These are phyloP conservation scores for Melanotus villosus DNA, from an alignment of 2,888 invertebrate genomes.

Conservation along the genomic window DNA sequence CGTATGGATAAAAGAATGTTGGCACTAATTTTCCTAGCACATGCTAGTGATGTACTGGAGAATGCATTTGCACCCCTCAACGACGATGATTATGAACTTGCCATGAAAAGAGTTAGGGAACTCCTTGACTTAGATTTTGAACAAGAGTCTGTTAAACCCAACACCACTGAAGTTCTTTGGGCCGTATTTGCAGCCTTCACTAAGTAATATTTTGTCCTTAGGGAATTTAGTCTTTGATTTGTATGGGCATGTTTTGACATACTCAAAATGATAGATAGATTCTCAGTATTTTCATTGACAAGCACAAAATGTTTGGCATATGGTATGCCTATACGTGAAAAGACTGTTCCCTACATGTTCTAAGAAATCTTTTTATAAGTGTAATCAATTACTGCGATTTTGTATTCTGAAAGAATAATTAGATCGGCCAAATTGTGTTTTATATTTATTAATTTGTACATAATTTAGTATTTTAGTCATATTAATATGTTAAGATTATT, in stretches of 20 bases:
- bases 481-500: background rate
- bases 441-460: constrained; percentile 20
- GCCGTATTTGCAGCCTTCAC: constrained; percentile 98
- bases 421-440: constrained; percentile 2
- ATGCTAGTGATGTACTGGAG: constrained; percentile 98
- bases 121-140: constrained; percentile 98
- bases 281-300: constrained; percentile 1
- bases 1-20: constrained; percentile 97
- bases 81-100: constrained; percentile 97
- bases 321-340: constrained; percentile 7
- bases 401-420: constrained; percentile 2
- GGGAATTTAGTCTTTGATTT: constrained; percentile 30
- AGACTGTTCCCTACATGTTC: constrained; percentile 18
- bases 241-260: constrained; percentile 14
- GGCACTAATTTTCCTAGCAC: constrained; percentile 94
- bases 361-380: constrained; percentile 11
- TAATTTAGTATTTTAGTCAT: constrained; percentile 14
- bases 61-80: constrained; percentile 99
- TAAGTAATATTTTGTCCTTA: constrained; percentile 77
- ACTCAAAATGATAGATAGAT: background rate
- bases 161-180: constrained; percentile 96
- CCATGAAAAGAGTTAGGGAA: constrained; percentile 96
- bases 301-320: background rate
- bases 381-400: constrained; percentile 5
- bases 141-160: constrained; percentile 92